Percentiles rank a stretch among this genome's conserved stretches.
phyloP scores from a whole-genome alignment of 2,888 invertebrate genomes.

The Mesochorus sp. region DNA sequence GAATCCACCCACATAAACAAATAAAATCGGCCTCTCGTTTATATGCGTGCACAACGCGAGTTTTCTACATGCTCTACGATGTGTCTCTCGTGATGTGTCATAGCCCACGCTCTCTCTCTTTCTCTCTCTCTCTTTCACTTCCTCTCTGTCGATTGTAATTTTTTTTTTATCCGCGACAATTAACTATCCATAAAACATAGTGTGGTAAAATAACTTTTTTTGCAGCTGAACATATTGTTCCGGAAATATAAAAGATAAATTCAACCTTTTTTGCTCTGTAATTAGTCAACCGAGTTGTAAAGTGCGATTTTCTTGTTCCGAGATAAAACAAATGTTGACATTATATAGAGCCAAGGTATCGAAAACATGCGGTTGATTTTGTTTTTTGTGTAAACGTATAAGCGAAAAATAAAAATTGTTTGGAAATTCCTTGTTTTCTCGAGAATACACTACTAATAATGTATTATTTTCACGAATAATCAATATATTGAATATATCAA shows the following conservation, averaged over 20 bases:
- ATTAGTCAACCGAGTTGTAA: not conserved
- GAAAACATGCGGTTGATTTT: not conserved
- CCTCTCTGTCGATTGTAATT: constrained; percentile 9
- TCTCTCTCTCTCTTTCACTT: not conserved
- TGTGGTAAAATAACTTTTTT: constrained; percentile 5
- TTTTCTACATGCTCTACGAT: constrained; percentile 26
- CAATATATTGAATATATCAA: too few species aligned
- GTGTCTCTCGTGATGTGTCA: constrained; percentile 26
- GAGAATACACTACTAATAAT: too few species aligned
- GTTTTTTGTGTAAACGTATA: not conserved
- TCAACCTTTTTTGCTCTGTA: not conserved
- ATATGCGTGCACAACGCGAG: not conserved
- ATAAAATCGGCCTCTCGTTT: not conserved
- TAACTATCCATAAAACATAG: constrained; percentile 16
- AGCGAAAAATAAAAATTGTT: too few species aligned
- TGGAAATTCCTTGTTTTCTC: too few species aligned
- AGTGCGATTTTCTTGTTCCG: not conserved
- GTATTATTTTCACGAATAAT: too few species aligned
- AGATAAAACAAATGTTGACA: not conserved
- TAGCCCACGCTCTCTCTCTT: not conserved
- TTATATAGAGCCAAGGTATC: not conserved
- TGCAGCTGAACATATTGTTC: not conserved
- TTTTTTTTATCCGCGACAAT: constrained; percentile 34
- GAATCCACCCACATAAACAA: constrained; percentile 18
- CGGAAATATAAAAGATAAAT: not conserved